These are phyloP conservation scores for Oscheius sp. DNA, from an alignment of 2,888 invertebrate species.

Conservation along the genomic window DNA sequence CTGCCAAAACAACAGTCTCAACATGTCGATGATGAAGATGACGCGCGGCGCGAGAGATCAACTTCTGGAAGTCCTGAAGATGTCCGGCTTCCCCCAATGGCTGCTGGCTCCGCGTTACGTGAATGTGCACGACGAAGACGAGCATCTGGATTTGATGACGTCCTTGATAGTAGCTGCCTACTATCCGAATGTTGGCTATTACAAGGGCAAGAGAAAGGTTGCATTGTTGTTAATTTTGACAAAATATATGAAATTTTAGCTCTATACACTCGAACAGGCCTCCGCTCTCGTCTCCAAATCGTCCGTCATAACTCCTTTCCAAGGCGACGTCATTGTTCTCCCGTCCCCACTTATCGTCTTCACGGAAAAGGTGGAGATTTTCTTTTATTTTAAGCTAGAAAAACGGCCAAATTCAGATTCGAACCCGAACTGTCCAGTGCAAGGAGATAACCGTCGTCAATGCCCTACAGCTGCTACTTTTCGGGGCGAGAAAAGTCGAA, in stretches of 20 bases:
- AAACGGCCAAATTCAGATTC: conserved; percentile 78
- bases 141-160: conserved; percentile 82
- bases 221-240: background rate
- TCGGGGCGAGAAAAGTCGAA: conserved; percentile 90
- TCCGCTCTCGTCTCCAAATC: conserved; percentile 94
- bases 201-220: conserved; percentile 86
- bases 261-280: conserved; percentile 93
- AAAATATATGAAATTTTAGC: conserved; percentile 78
- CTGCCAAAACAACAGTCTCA: conserved; percentile 91
- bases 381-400: background rate
- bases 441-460: conserved; percentile 96
- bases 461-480: conserved; percentile 89
- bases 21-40: conserved; percentile 87
- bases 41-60: conserved; percentile 84
- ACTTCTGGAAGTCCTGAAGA: conserved; percentile 80
- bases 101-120: conserved; percentile 82
- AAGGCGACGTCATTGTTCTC: conserved; percentile 79
- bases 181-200: conserved; percentile 95
- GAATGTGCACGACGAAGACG: conserved; percentile 78
- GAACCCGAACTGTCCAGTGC: conserved; percentile 92
- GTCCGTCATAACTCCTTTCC: conserved; percentile 85
- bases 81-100: conserved; percentile 89
- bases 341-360: conserved; percentile 96
- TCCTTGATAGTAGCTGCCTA: conserved; percentile 79
- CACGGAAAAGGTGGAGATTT: conserved; percentile 85